Base-by-base conservation (phyloP, 2,113 vertebrate species). In the Calyptomena viridis region DNA sequence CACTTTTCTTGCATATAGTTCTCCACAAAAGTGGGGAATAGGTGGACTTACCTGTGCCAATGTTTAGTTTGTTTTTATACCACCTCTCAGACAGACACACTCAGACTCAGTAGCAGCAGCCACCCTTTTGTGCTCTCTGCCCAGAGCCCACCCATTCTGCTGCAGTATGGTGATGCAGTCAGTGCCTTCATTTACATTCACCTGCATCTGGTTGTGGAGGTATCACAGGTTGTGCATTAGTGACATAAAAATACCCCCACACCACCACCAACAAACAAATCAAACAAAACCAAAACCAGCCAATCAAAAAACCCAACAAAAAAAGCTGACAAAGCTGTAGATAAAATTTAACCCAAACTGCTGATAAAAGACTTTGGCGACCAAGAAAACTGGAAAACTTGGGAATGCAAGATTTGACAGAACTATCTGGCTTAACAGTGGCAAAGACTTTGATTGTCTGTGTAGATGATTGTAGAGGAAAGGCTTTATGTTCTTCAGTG, bases 81-180 rank as follows among this genome's bases (percentile, higher is more conserved):
- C 9, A 17, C 8, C 2, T 46, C 28, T 55, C 56, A 27, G 28
- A 28, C 2, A 20, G 44, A 12, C 6, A 25, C 2, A 19, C 39
- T 42, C 8, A 30, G 52, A 9, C 53, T 58, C 0, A 0, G 20
- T 3, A 1, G 16, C 56, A 46, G 44, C 64, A 87, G 16, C 33
- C 21, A 11, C 24, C 39, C 37, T 30, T 33, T 47, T 3, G 2
- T 60, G 31, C 8, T 63, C 23, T 16, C 18, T 46, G 22, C 35
- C 27, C 52, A 40, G 46, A 60, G 35, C 49, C 6, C 22, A 15
- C 42, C 21, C 3, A 0, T 46, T 78, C 4, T 8, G 10, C 42
- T 0, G 0, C 37, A 25, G 17, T 3, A 1, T 25, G 31, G 9
- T 28, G n/a, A 16, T 1, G 1, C 4, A 21, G 46, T 6, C 16